A percentile compares a stretch with the other conserved stretches of the same genome.
Evolutionary conservation across 2,888 invertebrate species (phyloP).

Genomic region (Andrena minutula): DNA sequence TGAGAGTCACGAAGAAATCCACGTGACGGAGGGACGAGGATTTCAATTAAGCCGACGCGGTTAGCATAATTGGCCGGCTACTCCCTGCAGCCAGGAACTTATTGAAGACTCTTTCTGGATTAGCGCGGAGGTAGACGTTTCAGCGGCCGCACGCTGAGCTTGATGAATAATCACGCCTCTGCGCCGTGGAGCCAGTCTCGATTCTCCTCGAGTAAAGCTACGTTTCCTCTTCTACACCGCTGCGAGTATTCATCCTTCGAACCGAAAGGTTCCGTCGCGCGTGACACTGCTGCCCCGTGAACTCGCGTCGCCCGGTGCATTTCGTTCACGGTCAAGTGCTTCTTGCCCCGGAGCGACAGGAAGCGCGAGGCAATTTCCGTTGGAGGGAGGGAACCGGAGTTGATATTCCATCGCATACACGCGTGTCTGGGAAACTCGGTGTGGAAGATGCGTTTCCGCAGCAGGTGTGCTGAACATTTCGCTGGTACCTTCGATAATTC

Average conservation of each 20-base stretch:
- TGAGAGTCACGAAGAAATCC: constrained; percentile 56
- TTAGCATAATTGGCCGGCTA: constrained; percentile 61
- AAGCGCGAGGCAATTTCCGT: constrained; percentile 64
- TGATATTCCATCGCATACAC: constrained; percentile 3
- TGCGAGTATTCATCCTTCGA: background rate
- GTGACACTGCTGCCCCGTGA: background rate
- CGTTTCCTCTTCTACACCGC: background rate
- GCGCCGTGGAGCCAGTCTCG: constrained; percentile 7
- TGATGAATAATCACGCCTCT: constrained; percentile 2
- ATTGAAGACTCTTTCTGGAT: constrained; percentile 30
- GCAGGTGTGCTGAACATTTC: background rate
- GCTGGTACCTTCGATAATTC: background rate
- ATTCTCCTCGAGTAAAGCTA: constrained; percentile 3
- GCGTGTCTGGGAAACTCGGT: constrained; percentile 20
- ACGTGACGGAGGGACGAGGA: constrained; percentile 38
- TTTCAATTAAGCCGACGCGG: constrained; percentile 63
- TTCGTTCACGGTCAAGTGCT: constrained; percentile 64
- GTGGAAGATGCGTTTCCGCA: background rate
- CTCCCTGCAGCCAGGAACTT: constrained; percentile 36
- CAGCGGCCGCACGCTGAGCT: constrained; percentile 6
- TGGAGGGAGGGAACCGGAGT: constrained; percentile 42
- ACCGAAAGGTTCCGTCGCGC: background rate
- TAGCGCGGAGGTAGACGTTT: constrained; percentile 5
- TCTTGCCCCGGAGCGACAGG: constrained; percentile 49
- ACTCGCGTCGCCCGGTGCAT: constrained; percentile 26